Conservation (phyloP, 2,113 vertebrate species). For the Canis aureus region DNA sequence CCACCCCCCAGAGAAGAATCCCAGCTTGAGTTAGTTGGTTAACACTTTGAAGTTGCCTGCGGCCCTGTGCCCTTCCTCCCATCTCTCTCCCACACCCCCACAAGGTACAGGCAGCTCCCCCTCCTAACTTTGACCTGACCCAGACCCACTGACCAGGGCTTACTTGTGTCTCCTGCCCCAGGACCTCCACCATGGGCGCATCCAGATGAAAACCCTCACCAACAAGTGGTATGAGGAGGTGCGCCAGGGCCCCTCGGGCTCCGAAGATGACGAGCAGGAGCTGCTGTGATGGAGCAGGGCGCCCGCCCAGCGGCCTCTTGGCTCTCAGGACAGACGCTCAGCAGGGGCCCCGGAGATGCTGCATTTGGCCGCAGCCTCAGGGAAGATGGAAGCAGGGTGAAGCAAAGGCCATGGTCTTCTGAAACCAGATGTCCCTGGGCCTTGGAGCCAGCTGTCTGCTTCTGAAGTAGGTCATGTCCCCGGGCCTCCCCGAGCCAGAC, state of each 20-base stretch:
- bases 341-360: rapidly evolving
- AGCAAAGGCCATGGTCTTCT: rapidly evolving
- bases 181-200: slow-evolving; percentile 96
- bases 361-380: not conserved
- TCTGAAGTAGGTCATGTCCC: not conserved
- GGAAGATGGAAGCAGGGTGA: not conserved
- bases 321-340: not conserved
- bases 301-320: rapidly evolving
- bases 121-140: not conserved
- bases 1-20: not conserved
- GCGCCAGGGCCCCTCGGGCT: slow-evolving; percentile 97
- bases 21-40: not conserved
- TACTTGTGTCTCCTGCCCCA: slow-evolving; percentile 77
- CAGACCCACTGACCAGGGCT: not conserved
- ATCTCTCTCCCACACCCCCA: not conserved
- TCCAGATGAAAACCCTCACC: slow-evolving; percentile 99
- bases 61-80: not conserved
- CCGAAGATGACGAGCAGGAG: slow-evolving; percentile 97
- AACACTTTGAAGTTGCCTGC: not conserved
- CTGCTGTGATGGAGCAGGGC: slow-evolving; percentile 88
- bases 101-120: not conserved
- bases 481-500: not conserved
- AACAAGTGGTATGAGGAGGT: slow-evolving; percentile 99
- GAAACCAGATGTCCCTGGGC: not conserved
- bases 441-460: not conserved